phyloP scores from a whole-genome alignment of 2,888 invertebrate genomes.

The Microctonus brassicae region DNA sequence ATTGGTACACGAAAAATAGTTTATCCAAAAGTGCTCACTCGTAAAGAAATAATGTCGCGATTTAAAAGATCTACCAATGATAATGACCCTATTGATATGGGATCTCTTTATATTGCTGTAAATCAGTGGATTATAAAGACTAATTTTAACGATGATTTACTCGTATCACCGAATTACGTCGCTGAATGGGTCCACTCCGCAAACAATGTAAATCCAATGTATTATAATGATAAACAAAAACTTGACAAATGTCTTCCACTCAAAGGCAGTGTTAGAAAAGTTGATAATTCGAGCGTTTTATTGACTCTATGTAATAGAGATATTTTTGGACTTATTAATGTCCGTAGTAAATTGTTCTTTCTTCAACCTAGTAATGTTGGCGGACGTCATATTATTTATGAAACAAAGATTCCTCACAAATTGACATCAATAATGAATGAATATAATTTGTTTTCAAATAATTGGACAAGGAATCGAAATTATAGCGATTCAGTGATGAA shows the following conservation, averaged over 20 bases:
- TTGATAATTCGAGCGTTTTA: conserved; percentile 40
- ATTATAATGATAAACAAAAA: conserved; percentile 18
- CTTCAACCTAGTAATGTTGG: conserved; percentile 39
- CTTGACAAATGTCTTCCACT: conserved; percentile 28
- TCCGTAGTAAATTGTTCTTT: conserved; percentile 39
- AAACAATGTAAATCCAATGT: conserved; percentile 4
- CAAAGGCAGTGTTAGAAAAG: conserved; percentile 37
- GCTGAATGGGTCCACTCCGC: conserved; percentile 26
- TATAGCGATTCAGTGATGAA: neutral
- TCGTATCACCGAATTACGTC: conserved; percentile 4
- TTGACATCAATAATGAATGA: conserved; percentile 1
- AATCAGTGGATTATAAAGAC: conserved; percentile 37
- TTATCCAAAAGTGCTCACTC: conserved; percentile 12
- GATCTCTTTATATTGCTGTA: conserved; percentile 2
- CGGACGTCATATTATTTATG: conserved; percentile 13
- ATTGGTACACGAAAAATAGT: conserved; percentile 10
- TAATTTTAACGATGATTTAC: conserved; percentile 3
- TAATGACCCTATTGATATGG: neutral
- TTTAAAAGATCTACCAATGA: neutral
- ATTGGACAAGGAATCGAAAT: neutral
- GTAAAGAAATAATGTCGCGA: neutral
- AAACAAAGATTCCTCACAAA: conserved; percentile 4
- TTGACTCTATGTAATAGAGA: conserved; percentile 43
- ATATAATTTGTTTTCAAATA: neutral
- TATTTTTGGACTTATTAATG: conserved; percentile 44